These are phyloP conservation scores for Nomada flava DNA, from an alignment of 2,888 invertebrate genomes.

Conservation along the genomic window DNA sequence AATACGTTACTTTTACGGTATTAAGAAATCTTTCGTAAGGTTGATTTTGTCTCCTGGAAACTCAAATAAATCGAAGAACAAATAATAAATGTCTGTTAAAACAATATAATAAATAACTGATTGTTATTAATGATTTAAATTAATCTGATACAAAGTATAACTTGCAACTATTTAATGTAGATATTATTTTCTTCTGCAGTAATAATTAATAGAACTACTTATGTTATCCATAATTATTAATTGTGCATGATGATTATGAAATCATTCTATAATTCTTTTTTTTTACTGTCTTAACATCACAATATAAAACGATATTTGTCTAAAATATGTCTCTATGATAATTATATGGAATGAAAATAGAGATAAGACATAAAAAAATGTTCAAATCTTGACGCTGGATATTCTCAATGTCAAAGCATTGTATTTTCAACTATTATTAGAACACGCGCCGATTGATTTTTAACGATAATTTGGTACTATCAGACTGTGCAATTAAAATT, in stretches of 20 bases:
- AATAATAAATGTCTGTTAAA: background rate
- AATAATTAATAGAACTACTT: too few relatives aligned
- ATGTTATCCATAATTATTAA: too few relatives aligned
- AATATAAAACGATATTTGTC: too few relatives aligned
- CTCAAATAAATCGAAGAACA: background rate
- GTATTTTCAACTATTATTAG: background rate
- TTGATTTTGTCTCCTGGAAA: background rate
- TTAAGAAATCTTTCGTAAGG: background rate
- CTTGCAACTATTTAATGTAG: conserved; percentile 1
- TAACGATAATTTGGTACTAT: background rate
- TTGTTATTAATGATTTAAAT: background rate
- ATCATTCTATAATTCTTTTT: too few relatives aligned
- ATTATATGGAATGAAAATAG: background rate
- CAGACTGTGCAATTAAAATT: background rate
- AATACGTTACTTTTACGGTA: background rate
- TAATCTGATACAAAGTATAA: background rate
- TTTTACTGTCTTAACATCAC: too few relatives aligned
- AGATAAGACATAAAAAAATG: too few relatives aligned
- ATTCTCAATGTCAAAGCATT: background rate
- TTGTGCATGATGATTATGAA: too few relatives aligned
- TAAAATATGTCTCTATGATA: too few relatives aligned
- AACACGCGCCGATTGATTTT: background rate
- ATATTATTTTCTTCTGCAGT: background rate
- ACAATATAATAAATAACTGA: background rate
- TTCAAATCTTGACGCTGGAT: too few relatives aligned